Base-by-base conservation (phyloP, 2,797 vertebrate genomes). In the Perodicticus potto region DNA sequence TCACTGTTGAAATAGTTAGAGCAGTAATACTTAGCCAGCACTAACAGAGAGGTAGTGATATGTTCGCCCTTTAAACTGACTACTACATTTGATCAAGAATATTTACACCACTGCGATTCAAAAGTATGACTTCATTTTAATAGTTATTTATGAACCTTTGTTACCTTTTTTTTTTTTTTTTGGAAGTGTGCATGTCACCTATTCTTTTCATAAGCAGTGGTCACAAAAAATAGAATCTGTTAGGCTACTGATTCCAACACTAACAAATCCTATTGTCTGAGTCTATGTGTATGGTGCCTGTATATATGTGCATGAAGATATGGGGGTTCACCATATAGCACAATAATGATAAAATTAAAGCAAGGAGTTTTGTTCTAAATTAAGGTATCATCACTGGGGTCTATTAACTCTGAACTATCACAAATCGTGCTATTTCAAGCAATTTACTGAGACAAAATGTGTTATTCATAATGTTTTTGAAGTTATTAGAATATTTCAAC, bases 1-100 rank as follows among this genome's bases (percentile, higher is more conserved):
- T 95, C 89, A 86, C 93, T 97, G 78, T 94, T 61, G 94, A 96
- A 94, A 95, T 70, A 95, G 72, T 91, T 45, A 95, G 86, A 94
- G 86, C 17, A 29, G 81, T 94, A 91, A 93, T 91, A 84, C 91
- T 96, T 95, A 97, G 94, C 69, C 59, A 55, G 65, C 73, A 67
- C 27, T 93, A 86, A 94, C 69, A 77, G 40, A 49, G 70, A 96
- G 65, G 73, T 27, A 2, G 6, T 20, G 61, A 76, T 55, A 23
- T 11, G 57, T 27, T 34, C n/a, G 23, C 23, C 82, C 19, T 96
- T 92, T 94, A 37, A 63, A 57, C 12, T 73, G 81, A 95, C 67
- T 87, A 29, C 25, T 76, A 32, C 12, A 74, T 27, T 95, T 45
- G 69, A 27, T 34, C 70, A 72, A 61, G 91, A 74, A 63, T 5